A percentile compares a stretch with the other conserved stretches of the same genome.
These are phyloP conservation scores for Catostylus mosaicus DNA, from an alignment of 30 jellyfish, hydroid and myxozoan genomes.

Conservation along the genomic window DNA sequence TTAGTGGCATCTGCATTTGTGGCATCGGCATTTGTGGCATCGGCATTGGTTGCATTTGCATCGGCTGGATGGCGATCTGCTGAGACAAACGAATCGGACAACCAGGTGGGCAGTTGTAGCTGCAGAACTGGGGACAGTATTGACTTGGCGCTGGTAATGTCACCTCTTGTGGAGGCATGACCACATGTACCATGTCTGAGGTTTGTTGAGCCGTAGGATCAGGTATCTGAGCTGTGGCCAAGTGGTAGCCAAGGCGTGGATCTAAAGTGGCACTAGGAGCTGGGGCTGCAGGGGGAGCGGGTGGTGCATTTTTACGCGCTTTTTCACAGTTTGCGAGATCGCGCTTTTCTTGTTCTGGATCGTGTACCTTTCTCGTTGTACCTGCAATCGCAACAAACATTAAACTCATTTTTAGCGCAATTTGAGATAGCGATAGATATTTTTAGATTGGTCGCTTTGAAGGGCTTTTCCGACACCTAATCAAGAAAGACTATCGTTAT, in stretches of 20 bases:
- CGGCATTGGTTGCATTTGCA: slow-evolving; percentile 48
- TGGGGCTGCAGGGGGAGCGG: slow-evolving; percentile 91
- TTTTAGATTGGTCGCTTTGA: too few relatives aligned
- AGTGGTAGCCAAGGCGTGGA: slow-evolving; percentile 91
- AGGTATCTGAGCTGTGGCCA: slow-evolving; percentile 89
- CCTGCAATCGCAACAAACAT: too few relatives aligned
- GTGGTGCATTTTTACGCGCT: slow-evolving; percentile 76
- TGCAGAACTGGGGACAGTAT: slow-evolving; percentile 42
- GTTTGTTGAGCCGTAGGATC: slow-evolving; percentile 38
- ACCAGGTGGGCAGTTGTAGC: slow-evolving; percentile 69
- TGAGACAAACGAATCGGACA: slow-evolving; percentile 51
- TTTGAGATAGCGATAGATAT: too few relatives aligned
- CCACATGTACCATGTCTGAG: slow-evolving; percentile 15
- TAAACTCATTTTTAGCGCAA: too few relatives aligned
- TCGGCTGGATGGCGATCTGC: slow-evolving; percentile 17
- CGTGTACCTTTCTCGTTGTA: slow-evolving; percentile 72
- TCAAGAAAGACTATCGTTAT: too few relatives aligned
- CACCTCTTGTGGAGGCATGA: slow-evolving; percentile 35
- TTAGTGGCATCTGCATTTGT: slow-evolving; percentile 37
- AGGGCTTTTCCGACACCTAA: too few relatives aligned
- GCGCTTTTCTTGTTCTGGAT: slow-evolving; percentile 69
- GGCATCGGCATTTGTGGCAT: slow-evolving; percentile 6
- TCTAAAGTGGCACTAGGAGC: slow-evolving; percentile 80
- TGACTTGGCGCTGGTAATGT: neutral
- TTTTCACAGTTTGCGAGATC: slow-evolving; percentile 81